Evolutionary conservation across 2,888 invertebrate genomes (phyloP), one percentile per base, ranked within the genome.

Genomic region (Campaea margaritaria): DNA sequence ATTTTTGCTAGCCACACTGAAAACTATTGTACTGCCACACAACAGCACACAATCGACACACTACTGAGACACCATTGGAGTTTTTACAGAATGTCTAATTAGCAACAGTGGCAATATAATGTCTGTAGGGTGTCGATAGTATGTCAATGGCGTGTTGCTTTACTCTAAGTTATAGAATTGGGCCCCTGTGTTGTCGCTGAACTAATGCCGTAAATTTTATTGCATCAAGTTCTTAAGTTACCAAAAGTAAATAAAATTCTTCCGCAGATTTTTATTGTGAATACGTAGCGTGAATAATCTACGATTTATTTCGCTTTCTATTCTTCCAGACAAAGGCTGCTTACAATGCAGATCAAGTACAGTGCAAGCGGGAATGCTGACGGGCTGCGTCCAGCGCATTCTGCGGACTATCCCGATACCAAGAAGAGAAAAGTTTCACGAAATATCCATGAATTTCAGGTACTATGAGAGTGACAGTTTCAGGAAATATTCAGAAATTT

Each of bases 271-370:
- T 21, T 21, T 11, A 10, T 11, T 43, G 12, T 2, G n/a, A 21
- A 45, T 15, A n/a, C n/a, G n/a, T n/a, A 10, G 10, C 14, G 28
- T 28, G 14, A 16, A 38, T 15, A 58, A 52, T 58, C 36, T 48
- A 39, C 21, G n/a, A 60, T 65, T 62, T 56, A 45, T 61, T 42
- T 15, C n/a, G 10, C 31, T 36, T 36, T 42, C 55, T 58, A 43
- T 58, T 48, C 45, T 58, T 31, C 45, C 48, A 16, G 39, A 58
- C 39, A 51, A 61, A 47, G 57, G 48, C 48, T 55, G 57, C 58
- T 57, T 56, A 58, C 53, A 54, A 61, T 61, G 58, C 58, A 62
- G 56, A 58, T 55, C 21, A 51, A 38, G 65, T 59, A 49, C 53
- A 38, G 65, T 59, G 45, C 53, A 39, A 7, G 13, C 15, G 50